Percentiles rank a stretch among this genome's conserved stretches.
phyloP scores from a whole-genome alignment of 2,113 vertebrate genomes.

The Rhineura floridana region DNA sequence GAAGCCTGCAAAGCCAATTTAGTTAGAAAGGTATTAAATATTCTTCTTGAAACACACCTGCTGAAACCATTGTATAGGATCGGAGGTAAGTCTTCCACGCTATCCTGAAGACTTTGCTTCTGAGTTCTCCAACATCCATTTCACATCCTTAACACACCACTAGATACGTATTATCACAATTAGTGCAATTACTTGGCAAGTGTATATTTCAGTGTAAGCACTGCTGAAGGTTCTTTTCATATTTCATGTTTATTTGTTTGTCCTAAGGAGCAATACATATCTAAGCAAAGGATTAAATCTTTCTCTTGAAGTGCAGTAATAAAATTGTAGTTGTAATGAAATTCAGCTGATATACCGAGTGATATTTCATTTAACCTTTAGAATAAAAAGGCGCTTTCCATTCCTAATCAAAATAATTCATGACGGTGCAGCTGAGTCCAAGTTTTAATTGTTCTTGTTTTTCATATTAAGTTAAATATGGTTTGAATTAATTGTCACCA shows the following conservation, averaged over 20 bases:
- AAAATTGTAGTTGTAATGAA: slow-evolving; percentile 63
- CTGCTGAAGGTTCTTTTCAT: slow-evolving; percentile 5
- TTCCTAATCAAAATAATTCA: slow-evolving; percentile 68
- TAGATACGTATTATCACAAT: neutral
- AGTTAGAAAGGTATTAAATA: neutral
- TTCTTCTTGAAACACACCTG: neutral
- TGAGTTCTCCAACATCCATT: neutral
- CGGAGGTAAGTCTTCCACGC: neutral
- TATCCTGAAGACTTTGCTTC: neutral
- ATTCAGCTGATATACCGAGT: slow-evolving; percentile 50
- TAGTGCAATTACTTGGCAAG: neutral
- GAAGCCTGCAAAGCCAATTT: neutral
- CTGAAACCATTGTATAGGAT: neutral
- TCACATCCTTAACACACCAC: neutral
- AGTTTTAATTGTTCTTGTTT: slow-evolving; percentile 71
- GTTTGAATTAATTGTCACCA: slow-evolving; percentile 51
- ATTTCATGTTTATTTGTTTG: slow-evolving; percentile 63
- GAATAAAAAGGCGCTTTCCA: slow-evolving; percentile 59
- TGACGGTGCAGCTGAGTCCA: slow-evolving; percentile 45
- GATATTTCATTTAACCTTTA: slow-evolving; percentile 63
- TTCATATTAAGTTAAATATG: slow-evolving; percentile 59
- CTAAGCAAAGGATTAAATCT: slow-evolving; percentile 58
- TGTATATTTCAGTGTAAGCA: neutral
- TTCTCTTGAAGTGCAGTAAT: slow-evolving; percentile 60
- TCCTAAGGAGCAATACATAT: slow-evolving; percentile 55